Base-by-base conservation (phyloP, 2,797 vertebrate genomes). In the Apogon hyalosoma region DNA sequence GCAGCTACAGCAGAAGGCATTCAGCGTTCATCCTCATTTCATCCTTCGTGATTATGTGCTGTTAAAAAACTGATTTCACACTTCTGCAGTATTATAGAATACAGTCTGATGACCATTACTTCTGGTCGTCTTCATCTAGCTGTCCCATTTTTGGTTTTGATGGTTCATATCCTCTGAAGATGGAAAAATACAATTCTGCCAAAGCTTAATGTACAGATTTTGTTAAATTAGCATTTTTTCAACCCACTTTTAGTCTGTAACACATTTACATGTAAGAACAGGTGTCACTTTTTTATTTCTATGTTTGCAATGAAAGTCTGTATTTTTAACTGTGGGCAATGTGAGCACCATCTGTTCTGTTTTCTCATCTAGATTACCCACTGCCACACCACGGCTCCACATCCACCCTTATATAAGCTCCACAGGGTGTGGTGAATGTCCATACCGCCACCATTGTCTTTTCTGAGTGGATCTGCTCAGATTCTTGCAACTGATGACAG, bases 371-470 rank as follows among this genome's bases (percentile, higher is more conserved):
- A 31, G 5, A 31, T 31, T 31, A 1, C 48, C 53, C 39, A 21
- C 47, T 65, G 42, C 73, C 58, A 42, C 41, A 43, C 46, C 14
- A 15, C 33, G 46, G 63, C 61, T 39, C 2, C 56, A 48, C 75
- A 43, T 57, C 52, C 36, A 24, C 31, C 21, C 52, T 75, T 77
- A 67, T 73, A 46, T 82, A 75, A 82, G 55, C 73, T 45, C 18
- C 10, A 4, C 47, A 28, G 84, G 73, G 83, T 66, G 75, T 74
- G 80, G 75, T 39, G 7, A 19, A 28, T 15, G 69, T 31, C 39
- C 5, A 0, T 15, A 21, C 31, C 11, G 10, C 49, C 49, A 31
- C 18, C 11, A 6, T 57, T 55, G 63, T 49, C 6, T n/a, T 57
- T 56, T 21, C 42, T 18, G 4, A 11, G 49, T 7, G 41, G 19